Evolutionary conservation across 2,113 vertebrate genomes (phyloP).

Genomic region (Eleginops maclovinus): DNA sequence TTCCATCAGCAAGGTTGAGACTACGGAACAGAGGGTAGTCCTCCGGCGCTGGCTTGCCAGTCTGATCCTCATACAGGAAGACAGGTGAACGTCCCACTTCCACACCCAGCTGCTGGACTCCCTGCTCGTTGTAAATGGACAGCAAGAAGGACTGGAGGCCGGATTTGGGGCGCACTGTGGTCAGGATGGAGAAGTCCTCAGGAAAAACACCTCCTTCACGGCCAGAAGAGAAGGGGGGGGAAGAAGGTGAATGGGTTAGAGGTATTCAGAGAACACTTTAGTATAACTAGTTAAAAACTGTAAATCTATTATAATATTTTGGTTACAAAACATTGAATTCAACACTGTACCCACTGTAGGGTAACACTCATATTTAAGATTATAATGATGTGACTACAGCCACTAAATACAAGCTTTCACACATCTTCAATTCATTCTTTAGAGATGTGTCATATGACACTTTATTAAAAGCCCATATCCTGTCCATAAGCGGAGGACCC

Average conservation of each 20-base stretch:
- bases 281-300: not conserved
- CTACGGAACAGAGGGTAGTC: constrained; percentile 94
- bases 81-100: constrained; percentile 96
- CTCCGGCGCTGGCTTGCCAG: constrained; percentile 92
- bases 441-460: not conserved
- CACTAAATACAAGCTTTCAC: too few relatives aligned
- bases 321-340: not conserved
- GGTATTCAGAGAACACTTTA: not conserved
- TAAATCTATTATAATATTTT: not conserved
- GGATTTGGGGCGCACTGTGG: constrained; percentile 93
- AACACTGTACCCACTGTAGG: not conserved
- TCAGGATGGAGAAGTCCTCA: constrained; percentile 97
- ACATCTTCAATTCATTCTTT: not conserved
- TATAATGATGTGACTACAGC: not conserved
- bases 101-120: constrained; percentile 95
- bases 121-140: constrained; percentile 93
- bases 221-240: not conserved
- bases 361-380: not conserved
- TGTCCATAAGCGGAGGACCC: too few relatives aligned
- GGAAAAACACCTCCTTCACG: constrained; percentile 90
- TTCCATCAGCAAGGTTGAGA: constrained; percentile 95
- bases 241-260: not conserved
- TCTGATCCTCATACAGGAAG: constrained; percentile 96
- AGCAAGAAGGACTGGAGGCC: constrained; percentile 95
- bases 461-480: too few relatives aligned